A percentile compares a stretch with the other conserved stretches of the same genome.
These are phyloP conservation scores for Peromyscus melanophrys DNA, from an alignment of 2,797 vertebrate genomes.

Conservation along the genomic window DNA sequence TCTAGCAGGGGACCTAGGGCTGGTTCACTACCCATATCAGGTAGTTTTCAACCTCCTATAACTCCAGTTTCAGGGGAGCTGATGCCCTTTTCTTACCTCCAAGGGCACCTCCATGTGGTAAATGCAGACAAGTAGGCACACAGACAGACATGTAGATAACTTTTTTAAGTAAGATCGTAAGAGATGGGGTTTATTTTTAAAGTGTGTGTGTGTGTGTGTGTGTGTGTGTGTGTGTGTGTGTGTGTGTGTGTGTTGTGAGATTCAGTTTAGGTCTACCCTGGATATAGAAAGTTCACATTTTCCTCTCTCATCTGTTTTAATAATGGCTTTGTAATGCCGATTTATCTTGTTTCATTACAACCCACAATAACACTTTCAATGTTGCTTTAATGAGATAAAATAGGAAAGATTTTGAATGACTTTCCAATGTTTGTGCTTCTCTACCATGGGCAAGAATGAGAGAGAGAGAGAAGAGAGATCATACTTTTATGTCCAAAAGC, in stretches of 20 bases:
- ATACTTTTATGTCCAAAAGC: background rate
- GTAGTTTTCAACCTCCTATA: background rate
- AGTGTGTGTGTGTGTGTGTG: background rate
- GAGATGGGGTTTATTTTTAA: constrained; percentile 47
- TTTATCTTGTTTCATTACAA: background rate
- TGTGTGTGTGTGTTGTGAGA: background rate
- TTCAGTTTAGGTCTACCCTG: constrained; percentile 25
- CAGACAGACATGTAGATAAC: background rate
- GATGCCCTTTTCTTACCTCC: background rate
- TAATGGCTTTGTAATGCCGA: background rate
- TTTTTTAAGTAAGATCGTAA: background rate
- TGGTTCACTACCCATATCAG: background rate
- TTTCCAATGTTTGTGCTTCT: background rate
- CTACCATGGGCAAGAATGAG: background rate
- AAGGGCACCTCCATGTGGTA: background rate
- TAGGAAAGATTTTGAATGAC: background rate
- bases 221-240: background rate
- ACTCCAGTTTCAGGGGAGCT: background rate
- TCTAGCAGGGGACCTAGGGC: background rate
- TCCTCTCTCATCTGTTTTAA: constrained; percentile 22
- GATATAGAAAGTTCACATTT: background rate
- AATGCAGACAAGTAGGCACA: background rate
- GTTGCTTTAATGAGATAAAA: constrained; percentile 1
- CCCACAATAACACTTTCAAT: background rate
- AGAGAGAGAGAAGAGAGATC: background rate